Conservation (phyloP, 1,140 invertebrate species). For the Schlechtendalia chinensis region DNA sequence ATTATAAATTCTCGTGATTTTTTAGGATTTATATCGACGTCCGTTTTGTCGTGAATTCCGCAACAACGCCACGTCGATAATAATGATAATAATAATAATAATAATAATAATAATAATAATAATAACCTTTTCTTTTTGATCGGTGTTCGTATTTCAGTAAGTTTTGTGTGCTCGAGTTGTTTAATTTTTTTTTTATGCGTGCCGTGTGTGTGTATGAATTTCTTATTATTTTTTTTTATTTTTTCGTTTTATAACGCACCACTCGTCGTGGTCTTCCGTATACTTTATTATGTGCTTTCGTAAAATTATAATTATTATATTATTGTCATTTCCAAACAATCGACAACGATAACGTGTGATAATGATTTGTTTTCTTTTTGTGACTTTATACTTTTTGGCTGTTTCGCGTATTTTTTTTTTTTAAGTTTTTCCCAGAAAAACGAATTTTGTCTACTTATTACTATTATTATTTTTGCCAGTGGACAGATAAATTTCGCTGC, state of each 20-base stretch:
- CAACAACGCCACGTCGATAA: background rate
- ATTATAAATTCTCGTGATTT: no score
- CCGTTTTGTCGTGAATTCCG: background rate
- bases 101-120: slow-evolving; percentile 40
- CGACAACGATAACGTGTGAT: background rate
- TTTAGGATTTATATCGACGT: no score
- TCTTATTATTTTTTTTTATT: background rate
- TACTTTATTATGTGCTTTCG: background rate
- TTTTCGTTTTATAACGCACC: no score
- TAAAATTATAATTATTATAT: background rate
- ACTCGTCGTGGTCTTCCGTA: no score
- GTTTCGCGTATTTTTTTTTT: background rate
- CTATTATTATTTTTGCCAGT: background rate
- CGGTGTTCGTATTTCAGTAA: slow-evolving; percentile 8
- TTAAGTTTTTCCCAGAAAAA: background rate
- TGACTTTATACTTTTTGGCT: background rate
- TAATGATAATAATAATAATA: slow-evolving; percentile 35
- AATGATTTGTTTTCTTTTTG: no score
- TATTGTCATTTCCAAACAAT: background rate
- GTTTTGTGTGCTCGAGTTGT: background rate
- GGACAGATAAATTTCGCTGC: slow-evolving; percentile 13
- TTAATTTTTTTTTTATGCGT: background rate
- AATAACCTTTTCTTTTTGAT: slow-evolving; percentile 32
- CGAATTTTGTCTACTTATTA: no score
- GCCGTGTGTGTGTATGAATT: slow-evolving; percentile 17